A percentile compares a stretch with the other conserved stretches of the same genome.
These are phyloP conservation scores for Spilosoma lubricipeda DNA, from an alignment of 2,888 invertebrate genomes.

Conservation along the genomic window DNA sequence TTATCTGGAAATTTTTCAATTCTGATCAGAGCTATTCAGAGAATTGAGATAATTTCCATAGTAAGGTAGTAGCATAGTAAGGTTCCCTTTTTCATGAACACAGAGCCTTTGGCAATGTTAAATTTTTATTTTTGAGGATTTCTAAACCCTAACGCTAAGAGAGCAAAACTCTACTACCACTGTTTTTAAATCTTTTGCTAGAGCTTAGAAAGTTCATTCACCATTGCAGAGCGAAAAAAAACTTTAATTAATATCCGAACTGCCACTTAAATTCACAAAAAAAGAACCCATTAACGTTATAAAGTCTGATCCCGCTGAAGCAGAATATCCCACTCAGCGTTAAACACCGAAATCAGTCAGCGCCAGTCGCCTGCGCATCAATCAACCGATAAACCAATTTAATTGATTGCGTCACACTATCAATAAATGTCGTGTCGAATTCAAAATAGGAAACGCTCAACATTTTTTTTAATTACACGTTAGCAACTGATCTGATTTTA, in stretches of 20 bases:
- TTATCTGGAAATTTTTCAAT: too few species aligned
- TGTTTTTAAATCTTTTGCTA: background rate
- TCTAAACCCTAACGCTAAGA: too few species aligned
- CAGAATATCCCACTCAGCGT: conserved; percentile 18
- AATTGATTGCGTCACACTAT: conserved; percentile 66
- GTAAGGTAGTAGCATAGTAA: too few species aligned
- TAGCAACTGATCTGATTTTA: conserved; percentile 33
- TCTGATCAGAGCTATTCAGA: too few species aligned
- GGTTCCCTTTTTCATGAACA: too few species aligned
- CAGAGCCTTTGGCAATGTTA: too few species aligned
- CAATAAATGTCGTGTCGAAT: conserved; percentile 59
- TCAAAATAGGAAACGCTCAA: conserved; percentile 58
- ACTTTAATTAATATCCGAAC: background rate
- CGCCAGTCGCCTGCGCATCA: conserved; percentile 56
- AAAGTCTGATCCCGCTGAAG: conserved; percentile 6
- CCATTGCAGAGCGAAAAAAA: background rate
- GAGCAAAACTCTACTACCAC: too few species aligned
- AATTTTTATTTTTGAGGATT: too few species aligned
- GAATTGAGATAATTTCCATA: too few species aligned
- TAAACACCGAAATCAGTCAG: conserved; percentile 41
- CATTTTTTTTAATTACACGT: conserved; percentile 36
- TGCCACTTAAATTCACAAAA: conserved; percentile 4
- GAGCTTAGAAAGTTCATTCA: background rate
- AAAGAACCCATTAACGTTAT: conserved; percentile 5
- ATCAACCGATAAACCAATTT: conserved; percentile 62